Percentiles rank a stretch among this genome's conserved stretches.
Conservation (phyloP, 2,797 vertebrate species). For the Esox lucius region DNA sequence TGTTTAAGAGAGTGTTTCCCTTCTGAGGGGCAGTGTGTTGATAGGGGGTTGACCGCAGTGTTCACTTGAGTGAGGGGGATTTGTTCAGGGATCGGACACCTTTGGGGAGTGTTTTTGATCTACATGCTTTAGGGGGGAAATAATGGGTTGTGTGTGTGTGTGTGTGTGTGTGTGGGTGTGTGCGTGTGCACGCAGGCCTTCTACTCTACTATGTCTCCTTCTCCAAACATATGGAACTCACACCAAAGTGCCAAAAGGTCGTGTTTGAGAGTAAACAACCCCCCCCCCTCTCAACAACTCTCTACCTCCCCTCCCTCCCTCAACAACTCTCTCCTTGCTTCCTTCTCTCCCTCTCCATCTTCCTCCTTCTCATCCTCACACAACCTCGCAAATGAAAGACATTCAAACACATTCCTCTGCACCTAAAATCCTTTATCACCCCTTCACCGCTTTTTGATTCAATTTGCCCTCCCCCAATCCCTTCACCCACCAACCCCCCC, state of each 20-base stretch:
- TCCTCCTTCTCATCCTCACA: conserved; percentile 41
- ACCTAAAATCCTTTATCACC: conserved; percentile 14
- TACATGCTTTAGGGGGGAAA: not conserved
- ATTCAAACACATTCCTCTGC: conserved; percentile 36
- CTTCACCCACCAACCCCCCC: not conserved
- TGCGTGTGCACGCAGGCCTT: too few relatives aligned
- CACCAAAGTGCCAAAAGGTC: conserved; percentile 73
- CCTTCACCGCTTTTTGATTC: conserved; percentile 23
- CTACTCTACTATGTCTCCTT: not conserved
- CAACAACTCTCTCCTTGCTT: too few relatives aligned
- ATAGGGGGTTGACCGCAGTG: conserved; percentile 38
- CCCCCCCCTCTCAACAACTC: conserved; percentile 34
- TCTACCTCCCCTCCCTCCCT: too few relatives aligned
- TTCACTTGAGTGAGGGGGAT: conserved; percentile 35
- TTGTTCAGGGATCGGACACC: conserved; percentile 9
- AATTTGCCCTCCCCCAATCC: conserved; percentile 4
- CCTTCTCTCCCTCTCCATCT: not conserved
- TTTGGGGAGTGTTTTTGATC: conserved; percentile 8
- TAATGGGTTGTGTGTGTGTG: not conserved
- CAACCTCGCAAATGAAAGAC: conserved; percentile 36
- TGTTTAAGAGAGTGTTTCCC: conserved; percentile 4
- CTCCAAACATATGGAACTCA: conserved; percentile 60
- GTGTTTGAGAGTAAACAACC: conserved; percentile 64
- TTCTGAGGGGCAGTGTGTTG: conserved; percentile 16
- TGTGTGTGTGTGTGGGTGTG: not conserved